Evolutionary conservation across 1,140 invertebrate genomes (phyloP).

Genomic region (Sminthurides bifidus): DNA sequence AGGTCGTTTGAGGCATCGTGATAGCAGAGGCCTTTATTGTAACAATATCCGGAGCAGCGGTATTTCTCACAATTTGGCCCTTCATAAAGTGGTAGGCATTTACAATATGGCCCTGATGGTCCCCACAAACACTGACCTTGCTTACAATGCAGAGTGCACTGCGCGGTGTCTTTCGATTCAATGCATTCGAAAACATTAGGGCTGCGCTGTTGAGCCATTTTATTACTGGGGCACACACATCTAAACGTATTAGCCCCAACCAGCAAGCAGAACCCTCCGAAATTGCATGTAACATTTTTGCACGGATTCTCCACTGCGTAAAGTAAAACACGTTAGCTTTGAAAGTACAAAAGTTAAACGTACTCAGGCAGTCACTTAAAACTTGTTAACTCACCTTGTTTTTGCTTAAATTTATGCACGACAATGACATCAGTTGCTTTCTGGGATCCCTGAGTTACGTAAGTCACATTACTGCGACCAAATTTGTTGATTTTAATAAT

Average conservation of each 20-base stretch:
- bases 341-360: slow-evolving; percentile 1
- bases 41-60: slow-evolving; percentile 49
- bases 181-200: slow-evolving; percentile 17
- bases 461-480: slow-evolving; percentile 44
- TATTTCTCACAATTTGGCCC: slow-evolving; percentile 51
- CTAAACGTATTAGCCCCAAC: slow-evolving; percentile 33
- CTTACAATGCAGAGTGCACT: slow-evolving; percentile 40
- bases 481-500: slow-evolving; percentile 61
- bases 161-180: slow-evolving; percentile 24
- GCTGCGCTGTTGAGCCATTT: slow-evolving; percentile 28
- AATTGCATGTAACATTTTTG: slow-evolving; percentile 39
- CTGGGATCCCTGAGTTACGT: slow-evolving; percentile 44
- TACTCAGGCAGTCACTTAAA: background rate
- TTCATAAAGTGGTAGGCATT: slow-evolving; percentile 47
- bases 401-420: slow-evolving; percentile 52
- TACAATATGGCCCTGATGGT: slow-evolving; percentile 41
- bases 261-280: slow-evolving; percentile 34
- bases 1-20: slow-evolving; percentile 33
- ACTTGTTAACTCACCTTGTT: slow-evolving; percentile 13
- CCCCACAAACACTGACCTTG: slow-evolving; percentile 46
- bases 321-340: background rate
- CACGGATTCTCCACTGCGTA: slow-evolving; percentile 36
- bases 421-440: slow-evolving; percentile 53
- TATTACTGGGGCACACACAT: slow-evolving; percentile 56
- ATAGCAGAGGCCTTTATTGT: slow-evolving; percentile 50